Evolutionary conservation across 1,140 invertebrate species (phyloP), one percentile per base, ranked within the genome.

Genomic region (Halyomorpha halys): DNA sequence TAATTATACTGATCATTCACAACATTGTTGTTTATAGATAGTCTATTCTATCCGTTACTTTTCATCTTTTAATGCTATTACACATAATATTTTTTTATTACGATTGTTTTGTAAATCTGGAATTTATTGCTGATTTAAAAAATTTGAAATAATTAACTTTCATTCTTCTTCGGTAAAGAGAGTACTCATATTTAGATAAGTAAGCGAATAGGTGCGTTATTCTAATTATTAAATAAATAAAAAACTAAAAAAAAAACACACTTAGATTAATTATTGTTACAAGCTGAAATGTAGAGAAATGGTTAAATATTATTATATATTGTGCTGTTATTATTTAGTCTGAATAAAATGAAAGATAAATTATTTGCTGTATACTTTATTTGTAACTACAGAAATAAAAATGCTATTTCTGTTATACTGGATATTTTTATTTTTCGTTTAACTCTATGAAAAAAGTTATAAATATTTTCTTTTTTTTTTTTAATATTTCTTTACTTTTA

Each of bases 181-280:
- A 54, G 15, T 45, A 62, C 61, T 44, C 47, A 61, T 62, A 66
- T 54, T 62, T 66, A 66, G 65, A 66, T 62, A 54, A 56, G 53
- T 66, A 66, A 66, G 65, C 51, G 39, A 62, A 59, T 66, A 66
- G 65, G 65, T 66, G 65, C 65, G 65, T 62, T 66, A 66, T 62
- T 66, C 64, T 66, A 60, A 66, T 66, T 65, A 65, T 65, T 39
- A 39, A 39, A 39, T 11, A 39, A 39, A 39, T 11, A 39, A 39
- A 39, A 39, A 39, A 8, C 11, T 6, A 39, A 39, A 39, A 11
- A 39, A 47, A 65, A 65, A 62, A 27, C 65, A 66, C 65, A 66
- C 53, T 66, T 66, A 66, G 65, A 66, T 66, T 66, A 66, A 66
- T 66, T 66, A 66, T 66, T 66, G 65, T 66, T 66, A 66, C 53